These are phyloP conservation scores for Echeneis naucrates DNA, from an alignment of 2,797 vertebrate species.

Conservation along the genomic window DNA sequence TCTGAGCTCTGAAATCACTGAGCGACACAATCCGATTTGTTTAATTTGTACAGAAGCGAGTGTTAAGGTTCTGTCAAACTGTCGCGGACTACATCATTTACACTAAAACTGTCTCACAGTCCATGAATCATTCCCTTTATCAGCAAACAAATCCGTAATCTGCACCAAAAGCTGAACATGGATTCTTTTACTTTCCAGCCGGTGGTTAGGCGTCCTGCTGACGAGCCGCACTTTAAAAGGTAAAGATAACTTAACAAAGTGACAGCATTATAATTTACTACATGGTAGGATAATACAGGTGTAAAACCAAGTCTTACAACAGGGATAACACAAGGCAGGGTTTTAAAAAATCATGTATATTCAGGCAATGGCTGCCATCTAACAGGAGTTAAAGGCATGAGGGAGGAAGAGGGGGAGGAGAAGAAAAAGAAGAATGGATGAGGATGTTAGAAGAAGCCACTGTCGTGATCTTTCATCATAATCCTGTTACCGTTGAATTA, in stretches of 20 bases:
- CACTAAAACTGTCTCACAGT: not conserved
- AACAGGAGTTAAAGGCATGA: constrained; percentile 28
- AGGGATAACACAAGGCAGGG: constrained; percentile 15
- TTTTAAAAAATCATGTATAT: constrained; percentile 14
- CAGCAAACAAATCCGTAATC: not conserved
- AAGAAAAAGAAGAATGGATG: constrained; percentile 32
- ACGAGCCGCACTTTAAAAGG: not conserved
- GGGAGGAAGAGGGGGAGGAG: constrained; percentile 18
- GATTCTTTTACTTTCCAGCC: not conserved
- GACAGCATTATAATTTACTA: constrained; percentile 26
- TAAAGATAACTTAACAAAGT: constrained; percentile 23
- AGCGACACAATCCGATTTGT: not conserved
- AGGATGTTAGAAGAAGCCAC: constrained; percentile 55
- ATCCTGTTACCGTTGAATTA: constrained; percentile 84
- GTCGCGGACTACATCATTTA: not conserved
- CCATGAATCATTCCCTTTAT: not conserved
- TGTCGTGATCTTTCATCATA: constrained; percentile 80
- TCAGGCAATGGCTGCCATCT: constrained; percentile 33
- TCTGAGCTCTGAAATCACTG: too few species aligned
- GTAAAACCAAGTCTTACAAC: constrained; percentile 16
- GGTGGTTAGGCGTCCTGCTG: not conserved
- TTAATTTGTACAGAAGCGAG: not conserved
- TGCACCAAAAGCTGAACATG: not conserved
- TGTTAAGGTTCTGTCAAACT: not conserved
- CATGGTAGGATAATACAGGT: constrained; percentile 13